Base-by-base conservation (phyloP, 2,113 vertebrate genomes). In the Scomber scombrus region DNA sequence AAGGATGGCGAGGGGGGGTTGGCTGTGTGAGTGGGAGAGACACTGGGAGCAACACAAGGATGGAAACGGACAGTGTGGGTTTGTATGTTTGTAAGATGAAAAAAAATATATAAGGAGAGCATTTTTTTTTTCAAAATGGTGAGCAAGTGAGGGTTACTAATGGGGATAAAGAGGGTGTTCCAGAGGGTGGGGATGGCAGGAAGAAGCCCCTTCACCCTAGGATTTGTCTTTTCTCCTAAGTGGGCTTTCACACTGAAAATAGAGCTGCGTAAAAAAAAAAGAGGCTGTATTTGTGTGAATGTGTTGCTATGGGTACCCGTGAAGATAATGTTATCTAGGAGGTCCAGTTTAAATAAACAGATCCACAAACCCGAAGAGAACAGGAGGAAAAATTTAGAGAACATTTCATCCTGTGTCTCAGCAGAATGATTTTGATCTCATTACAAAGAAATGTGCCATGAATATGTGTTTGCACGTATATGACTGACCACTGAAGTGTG, bases 1-100 rank as follows among this genome's bases (percentile, higher is more conserved):
- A 65, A 47, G 55, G 76, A 81, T 60, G 21, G 70, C 11, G 77
- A 29, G 34, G 65, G 51, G 34, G 65, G 61, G 5, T 11, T n/a
- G 58, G 11, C 23, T 60, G 57, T 66, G 21, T 43, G 31, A 74
- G 63, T 47, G 19, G 26, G 61, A 51, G 26, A 69, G 34, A 31
- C 9, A 54, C 31, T 3, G 45, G 58, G 45, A 65, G 47, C 6
- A 70, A 18, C n/a, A 55, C 19, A 21, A 19, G 10, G 64, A 82
- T 3, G 29, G 21, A 79, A 69, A 71, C 5, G 5, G 19, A 78
- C 13, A 26, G 34, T 55, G 19, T 12, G 19, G 23, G 12, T 55
- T 21, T 23, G 52, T 55, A n/a, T 55, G 52, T 55, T 40, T 40
- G 9, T 40, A 40, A 40, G 9, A 7, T 9, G 8, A 40, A 40